Percentiles rank a stretch among this genome's conserved stretches.
Conservation (phyloP, 1,140 invertebrate species). For the Aphaenogaster ashmeadi region DNA sequence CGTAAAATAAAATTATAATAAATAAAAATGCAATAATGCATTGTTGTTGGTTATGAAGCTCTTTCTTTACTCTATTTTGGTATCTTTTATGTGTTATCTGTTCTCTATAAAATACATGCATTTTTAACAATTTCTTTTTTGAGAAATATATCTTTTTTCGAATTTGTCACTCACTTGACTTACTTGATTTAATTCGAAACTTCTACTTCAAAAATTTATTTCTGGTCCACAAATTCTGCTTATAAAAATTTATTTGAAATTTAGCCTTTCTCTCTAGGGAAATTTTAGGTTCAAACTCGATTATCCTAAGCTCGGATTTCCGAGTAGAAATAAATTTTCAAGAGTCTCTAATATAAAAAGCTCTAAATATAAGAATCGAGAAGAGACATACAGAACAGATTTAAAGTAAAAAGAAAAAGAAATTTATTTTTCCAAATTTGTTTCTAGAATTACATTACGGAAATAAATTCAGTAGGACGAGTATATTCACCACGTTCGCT, state of each 20-base stretch:
- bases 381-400: background rate
- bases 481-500: conserved; percentile 11
- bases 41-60: background rate
- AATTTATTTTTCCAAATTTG: background rate
- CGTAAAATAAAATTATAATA: background rate
- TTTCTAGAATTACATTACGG: conserved; percentile 5
- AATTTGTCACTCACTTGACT: background rate
- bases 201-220: background rate
- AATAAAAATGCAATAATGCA: background rate
- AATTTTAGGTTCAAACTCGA: conserved; percentile 23
- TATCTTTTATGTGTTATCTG: background rate
- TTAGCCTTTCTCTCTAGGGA: background rate
- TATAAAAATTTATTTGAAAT: conserved; percentile 17
- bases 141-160: background rate
- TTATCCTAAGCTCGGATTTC: background rate
- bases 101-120: background rate
- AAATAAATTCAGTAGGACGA: background rate
- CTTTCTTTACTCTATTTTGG: background rate
- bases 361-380: background rate
- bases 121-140: background rate
- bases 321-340: conserved; percentile 30
- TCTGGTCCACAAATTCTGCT: background rate
- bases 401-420: background rate
- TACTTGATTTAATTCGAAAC: conserved; percentile 4
- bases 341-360: background rate